These are phyloP conservation scores for Oryzias celebensis DNA, from an alignment of 2,113 vertebrate genomes.

Conservation along the genomic window DNA sequence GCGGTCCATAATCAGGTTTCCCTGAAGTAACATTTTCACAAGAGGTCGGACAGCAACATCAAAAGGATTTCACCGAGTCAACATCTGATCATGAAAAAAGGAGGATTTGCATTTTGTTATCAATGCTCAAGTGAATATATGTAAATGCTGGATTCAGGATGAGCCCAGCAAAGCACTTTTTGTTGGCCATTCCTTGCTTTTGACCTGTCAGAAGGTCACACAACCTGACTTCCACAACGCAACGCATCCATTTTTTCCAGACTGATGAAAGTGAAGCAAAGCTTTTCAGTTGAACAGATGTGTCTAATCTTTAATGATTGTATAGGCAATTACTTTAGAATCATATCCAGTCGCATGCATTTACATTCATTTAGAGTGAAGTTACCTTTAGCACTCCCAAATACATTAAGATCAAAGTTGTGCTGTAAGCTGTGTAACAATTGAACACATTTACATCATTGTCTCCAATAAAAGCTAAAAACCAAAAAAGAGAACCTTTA, in stretches of 20 bases:
- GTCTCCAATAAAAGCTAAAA: not conserved
- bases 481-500: not conserved
- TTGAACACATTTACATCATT: constrained; percentile 1
- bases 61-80: too few species aligned
- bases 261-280: not conserved
- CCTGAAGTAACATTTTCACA: too few species aligned
- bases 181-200: too few species aligned
- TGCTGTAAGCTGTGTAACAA: not conserved
- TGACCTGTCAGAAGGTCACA: too few species aligned
- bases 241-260: constrained; percentile 27
- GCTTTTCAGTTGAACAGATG: not conserved
- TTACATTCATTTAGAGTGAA: not conserved
- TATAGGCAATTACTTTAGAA: not conserved
- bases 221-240: too few species aligned
- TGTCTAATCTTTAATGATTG: not conserved
- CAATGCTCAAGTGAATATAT: too few species aligned
- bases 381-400: constrained; percentile 3
- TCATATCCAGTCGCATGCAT: not conserved
- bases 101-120: too few species aligned
- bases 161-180: too few species aligned
- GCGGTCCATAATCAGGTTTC: too few species aligned
- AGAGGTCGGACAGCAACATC: too few species aligned
- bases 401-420: not conserved
- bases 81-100: too few species aligned
- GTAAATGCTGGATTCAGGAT: too few species aligned